These are phyloP conservation scores for Porites lutea DNA, from an alignment of 64 coral and sea anemone genomes.

Conservation along the genomic window DNA sequence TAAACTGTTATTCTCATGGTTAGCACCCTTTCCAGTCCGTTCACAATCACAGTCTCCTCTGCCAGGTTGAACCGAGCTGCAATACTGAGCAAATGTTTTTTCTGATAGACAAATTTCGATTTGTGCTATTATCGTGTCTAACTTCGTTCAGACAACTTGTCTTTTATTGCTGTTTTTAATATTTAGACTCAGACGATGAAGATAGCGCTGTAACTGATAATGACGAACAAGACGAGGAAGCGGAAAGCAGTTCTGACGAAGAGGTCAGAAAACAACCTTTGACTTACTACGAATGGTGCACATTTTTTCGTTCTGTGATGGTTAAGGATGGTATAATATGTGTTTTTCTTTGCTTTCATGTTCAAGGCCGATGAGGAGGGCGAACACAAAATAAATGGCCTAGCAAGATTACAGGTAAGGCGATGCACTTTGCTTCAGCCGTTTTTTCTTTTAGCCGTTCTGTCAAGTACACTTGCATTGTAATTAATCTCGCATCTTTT, in stretches of 20 bases:
- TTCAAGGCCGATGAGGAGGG: neutral
- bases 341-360: neutral
- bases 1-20: too few species aligned
- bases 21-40: too few species aligned
- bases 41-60: too few species aligned
- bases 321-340: too few species aligned
- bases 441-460: neutral
- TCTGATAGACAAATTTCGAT: too few species aligned
- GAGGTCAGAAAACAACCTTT: slow-evolving; percentile 1
- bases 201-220: slow-evolving; percentile 14
- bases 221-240: slow-evolving; percentile 7
- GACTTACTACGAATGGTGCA: neutral
- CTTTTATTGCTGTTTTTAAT: neutral
- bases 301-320: neutral
- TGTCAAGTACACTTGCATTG: too few species aligned
- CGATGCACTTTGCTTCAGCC: neutral
- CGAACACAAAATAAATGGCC: neutral
- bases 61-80: too few species aligned
- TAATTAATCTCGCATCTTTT: too few species aligned
- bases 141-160: neutral
- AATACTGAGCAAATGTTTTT: too few species aligned
- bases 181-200: slow-evolving; percentile 35
- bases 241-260: neutral
- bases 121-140: too few species aligned
- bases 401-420: slow-evolving; percentile 29